Evolutionary conservation across 2,797 vertebrate genomes (phyloP).

Genomic region (Ptychobarbus kaznakovi): DNA sequence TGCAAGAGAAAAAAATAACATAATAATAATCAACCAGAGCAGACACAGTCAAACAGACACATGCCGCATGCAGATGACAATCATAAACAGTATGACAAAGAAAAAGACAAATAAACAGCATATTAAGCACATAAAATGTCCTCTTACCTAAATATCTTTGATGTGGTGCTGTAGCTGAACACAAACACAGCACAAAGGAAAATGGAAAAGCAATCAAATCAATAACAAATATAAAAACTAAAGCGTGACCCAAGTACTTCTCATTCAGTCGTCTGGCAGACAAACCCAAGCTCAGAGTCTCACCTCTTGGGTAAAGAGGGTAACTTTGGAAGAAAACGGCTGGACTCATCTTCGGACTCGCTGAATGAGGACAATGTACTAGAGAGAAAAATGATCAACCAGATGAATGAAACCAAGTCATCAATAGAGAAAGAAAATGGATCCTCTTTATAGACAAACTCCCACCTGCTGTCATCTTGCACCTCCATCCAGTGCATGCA

Average conservation of each 20-base stretch:
- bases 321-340: conserved; percentile 91
- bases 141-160: conserved; percentile 95
- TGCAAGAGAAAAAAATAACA: conserved; percentile 70
- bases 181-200: conserved; percentile 38
- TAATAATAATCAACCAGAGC: neutral
- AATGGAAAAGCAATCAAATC: conserved; percentile 26
- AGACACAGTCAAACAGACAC: conserved; percentile 8
- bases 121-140: conserved; percentile 28
- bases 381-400: conserved; percentile 61
- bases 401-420: neutral
- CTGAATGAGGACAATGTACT: conserved; percentile 91
- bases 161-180: conserved; percentile 92
- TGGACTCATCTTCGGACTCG: conserved; percentile 93
- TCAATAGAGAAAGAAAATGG: neutral
- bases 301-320: conserved; percentile 96
- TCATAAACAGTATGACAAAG: conserved; percentile 21
- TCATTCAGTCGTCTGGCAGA: neutral
- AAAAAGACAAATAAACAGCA: conserved; percentile 19
- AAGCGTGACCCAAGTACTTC: neutral
- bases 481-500: conserved; percentile 99
- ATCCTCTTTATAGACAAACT: neutral
- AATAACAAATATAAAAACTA: conserved; percentile 9
- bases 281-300: conserved; percentile 32
- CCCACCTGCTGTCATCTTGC: conserved; percentile 92
- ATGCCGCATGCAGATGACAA: neutral